Conservation (phyloP, 2,888 invertebrate species). For the Mesorhabditis spiculigera region DNA sequence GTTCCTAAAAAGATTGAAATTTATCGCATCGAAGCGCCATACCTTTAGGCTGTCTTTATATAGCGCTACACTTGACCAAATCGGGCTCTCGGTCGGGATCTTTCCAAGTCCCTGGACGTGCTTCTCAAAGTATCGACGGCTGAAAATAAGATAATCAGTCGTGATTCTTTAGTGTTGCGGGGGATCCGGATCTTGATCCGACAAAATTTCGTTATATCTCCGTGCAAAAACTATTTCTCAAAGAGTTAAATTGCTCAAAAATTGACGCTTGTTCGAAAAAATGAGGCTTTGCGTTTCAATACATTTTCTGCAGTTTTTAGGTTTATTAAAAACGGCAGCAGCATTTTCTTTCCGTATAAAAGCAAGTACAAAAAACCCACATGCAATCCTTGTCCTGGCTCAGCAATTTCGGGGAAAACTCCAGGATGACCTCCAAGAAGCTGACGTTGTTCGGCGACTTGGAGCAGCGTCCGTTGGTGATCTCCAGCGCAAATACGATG, state of each 20-base stretch:
- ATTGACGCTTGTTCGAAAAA: no score
- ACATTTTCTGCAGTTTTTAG: no score
- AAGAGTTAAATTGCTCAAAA: no score
- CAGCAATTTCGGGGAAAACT: conserved; percentile 91
- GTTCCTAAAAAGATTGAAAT: conserved; percentile 12
- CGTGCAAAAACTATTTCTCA: no score
- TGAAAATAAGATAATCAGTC: neutral
- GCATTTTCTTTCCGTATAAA: no score
- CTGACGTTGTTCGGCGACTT: conserved; percentile 78
- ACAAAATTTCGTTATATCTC: no score
- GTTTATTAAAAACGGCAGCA: no score
- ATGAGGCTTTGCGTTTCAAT: no score
- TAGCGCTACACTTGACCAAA: neutral
- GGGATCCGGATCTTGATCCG: neutral
- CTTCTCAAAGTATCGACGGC: conserved; percentile 3
- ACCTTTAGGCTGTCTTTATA: conserved; percentile 7
- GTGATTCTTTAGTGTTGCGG: no score
- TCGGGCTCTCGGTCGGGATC: neutral
- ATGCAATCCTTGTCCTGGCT: conserved; percentile 79
- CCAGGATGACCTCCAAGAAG: conserved; percentile 89
- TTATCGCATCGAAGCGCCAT: conserved; percentile 1
- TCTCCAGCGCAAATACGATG: conserved; percentile 75
- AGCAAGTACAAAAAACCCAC: neutral
- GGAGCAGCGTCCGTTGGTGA: conserved; percentile 61
- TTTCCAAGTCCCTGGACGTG: neutral